A percentile compares a stretch with the other conserved stretches of the same genome.
phyloP scores from a whole-genome alignment of 1,140 invertebrate genomes.

The Venturia canescens region DNA sequence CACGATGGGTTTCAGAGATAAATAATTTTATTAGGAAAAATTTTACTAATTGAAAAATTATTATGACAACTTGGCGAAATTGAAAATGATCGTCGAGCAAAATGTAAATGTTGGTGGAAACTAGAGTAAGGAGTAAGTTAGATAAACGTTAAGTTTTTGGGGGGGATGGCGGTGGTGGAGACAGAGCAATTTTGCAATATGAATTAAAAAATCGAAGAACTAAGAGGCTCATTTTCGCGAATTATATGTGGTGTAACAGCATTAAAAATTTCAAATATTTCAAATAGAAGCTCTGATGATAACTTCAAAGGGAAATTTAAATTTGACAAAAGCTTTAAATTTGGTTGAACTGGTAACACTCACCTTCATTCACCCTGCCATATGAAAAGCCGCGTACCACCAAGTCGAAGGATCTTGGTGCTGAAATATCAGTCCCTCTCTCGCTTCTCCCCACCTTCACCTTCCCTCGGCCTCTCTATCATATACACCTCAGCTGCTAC shows the following conservation, averaged over 20 bases:
- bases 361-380: conserved; percentile 11
- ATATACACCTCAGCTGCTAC: conserved; percentile 1
- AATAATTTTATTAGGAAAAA: no score
- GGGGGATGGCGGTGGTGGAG: no score
- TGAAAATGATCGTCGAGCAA: no score
- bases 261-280: not conserved
- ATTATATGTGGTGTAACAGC: not conserved
- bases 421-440: not conserved
- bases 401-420: not conserved
- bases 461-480: not conserved
- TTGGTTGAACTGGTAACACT: not conserved
- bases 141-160: no score
- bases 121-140: no score
- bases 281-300: not conserved
- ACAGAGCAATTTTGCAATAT: no score
- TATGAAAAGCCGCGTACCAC: not conserved
- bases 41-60: no score
- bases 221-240: not conserved
- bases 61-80: no score
- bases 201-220: no score
- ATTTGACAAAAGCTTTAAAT: not conserved
- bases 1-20: no score
- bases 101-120: no score
- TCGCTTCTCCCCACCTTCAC: not conserved
- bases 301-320: not conserved